Evolutionary conservation across 2,888 invertebrate genomes (phyloP), one percentile per base, ranked within the genome.

Genomic region (Tipula lateralis): DNA sequence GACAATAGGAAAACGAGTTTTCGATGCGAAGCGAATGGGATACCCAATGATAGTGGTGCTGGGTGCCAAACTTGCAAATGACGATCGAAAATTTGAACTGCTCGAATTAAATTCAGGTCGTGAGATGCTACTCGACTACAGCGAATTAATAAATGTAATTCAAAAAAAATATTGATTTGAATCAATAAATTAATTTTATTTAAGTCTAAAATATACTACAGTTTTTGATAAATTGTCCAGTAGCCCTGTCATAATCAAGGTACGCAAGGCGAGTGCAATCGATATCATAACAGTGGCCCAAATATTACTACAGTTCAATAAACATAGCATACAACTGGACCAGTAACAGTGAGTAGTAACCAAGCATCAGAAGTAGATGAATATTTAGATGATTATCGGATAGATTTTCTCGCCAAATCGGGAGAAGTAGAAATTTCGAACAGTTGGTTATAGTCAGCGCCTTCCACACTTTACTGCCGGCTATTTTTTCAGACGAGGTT

Each of bases 1-100:
- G 86, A 96, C 97, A 0, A 96, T 99, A 86, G 99, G 99, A 1
- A 94, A 94, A 87, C 91, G 98, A 84, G 87, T 95, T 81, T 86
- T 93, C 84, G 94, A 95, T 66, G 93, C 94, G 1, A 93, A 92
- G 87, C 89, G 92, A 87, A 91, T 94, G 86, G 99, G 99, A 0
- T 96, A 96, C 89, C 97, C 98, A 0, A 92, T 92, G 86, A 91
- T 95, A 13, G 89, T 98, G 83, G 93, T 98, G 0, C 91, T 96
- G 80, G 97, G 97, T 0, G 93, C 92, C 86, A 92, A 91, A 84
- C 90, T 93, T 24, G 85, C 90, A 85, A 87, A 92, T 88, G 85
- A 88, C 5, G 87, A 88, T 0, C 92, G 93, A n/a, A 87, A 90
- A 44, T 90, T 92, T 84, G 94, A 94, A 89, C 85, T 94, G 6